Percentiles rank a stretch among this genome's conserved stretches.
Conservation (phyloP, 2,888 invertebrate genomes). For the Lepidonotus clava region DNA sequence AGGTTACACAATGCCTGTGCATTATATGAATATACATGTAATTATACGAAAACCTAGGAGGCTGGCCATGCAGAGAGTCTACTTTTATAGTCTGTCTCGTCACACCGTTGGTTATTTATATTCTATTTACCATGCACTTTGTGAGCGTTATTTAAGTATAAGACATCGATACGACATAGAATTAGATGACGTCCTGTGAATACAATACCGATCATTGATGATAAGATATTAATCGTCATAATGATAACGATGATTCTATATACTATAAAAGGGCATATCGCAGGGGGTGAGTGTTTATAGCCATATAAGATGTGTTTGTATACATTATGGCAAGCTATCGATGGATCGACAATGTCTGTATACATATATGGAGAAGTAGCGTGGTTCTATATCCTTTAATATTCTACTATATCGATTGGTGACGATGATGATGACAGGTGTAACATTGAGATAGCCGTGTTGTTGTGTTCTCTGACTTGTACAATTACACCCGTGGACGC, state of each 20-base stretch:
- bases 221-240: neutral
- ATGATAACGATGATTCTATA: neutral
- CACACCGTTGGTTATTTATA: neutral
- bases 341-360: constrained; percentile 15
- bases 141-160: neutral
- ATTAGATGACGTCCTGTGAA: constrained; percentile 12
- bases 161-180: constrained; percentile 8
- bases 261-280: constrained; percentile 14
- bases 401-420: constrained; percentile 36
- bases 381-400: constrained; percentile 43
- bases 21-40: no score
- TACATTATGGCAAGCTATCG: constrained; percentile 31
- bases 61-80: neutral
- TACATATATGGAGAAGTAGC: constrained; percentile 33
- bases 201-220: neutral
- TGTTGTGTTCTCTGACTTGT: constrained; percentile 46
- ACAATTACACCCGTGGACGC: constrained; percentile 7
- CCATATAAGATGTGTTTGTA: constrained; percentile 16
- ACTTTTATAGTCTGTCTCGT: neutral
- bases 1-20: no score
- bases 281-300: constrained; percentile 8
- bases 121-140: neutral
- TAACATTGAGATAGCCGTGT: constrained; percentile 33
- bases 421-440: neutral
- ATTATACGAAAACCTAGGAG: no score